These are phyloP conservation scores for Falco biarmicus DNA, from an alignment of 2,797 vertebrate species.

Conservation along the genomic window DNA sequence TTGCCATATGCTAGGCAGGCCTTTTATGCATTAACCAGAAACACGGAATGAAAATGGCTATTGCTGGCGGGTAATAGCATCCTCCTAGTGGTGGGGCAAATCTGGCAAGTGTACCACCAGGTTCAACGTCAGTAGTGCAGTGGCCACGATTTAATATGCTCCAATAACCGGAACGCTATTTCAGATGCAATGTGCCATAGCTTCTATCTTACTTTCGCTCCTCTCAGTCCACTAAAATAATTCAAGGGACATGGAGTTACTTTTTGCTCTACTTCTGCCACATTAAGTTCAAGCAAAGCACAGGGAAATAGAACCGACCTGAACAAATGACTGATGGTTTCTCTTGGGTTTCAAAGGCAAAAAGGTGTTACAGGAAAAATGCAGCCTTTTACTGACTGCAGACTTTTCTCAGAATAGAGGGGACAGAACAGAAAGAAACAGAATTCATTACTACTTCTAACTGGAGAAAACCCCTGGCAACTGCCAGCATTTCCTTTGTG, in stretches of 20 bases:
- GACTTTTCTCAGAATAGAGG: background rate
- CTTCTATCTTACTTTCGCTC: background rate
- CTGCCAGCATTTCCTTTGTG: background rate
- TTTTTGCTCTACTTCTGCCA: background rate
- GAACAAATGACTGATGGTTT: background rate
- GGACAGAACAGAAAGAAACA: background rate
- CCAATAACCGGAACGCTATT: background rate
- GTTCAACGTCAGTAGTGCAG: background rate
- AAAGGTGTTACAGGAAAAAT: background rate
- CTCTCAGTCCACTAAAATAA: background rate
- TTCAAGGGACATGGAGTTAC: background rate
- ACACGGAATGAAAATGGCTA: background rate
- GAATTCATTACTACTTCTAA: background rate
- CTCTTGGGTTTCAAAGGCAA: constrained; percentile 5
- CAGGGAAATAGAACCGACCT: background rate
- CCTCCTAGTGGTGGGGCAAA: background rate
- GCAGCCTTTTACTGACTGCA: background rate
- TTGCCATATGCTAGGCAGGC: background rate
- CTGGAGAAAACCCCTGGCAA: background rate
- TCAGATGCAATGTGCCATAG: background rate
- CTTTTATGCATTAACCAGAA: background rate
- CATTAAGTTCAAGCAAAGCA: background rate
- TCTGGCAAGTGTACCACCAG: background rate
- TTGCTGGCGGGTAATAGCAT: background rate
- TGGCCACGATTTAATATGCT: background rate